These are phyloP conservation scores for Dinoponera quadriceps DNA, from an alignment of 1,140 invertebrate species.

Conservation along the genomic window DNA sequence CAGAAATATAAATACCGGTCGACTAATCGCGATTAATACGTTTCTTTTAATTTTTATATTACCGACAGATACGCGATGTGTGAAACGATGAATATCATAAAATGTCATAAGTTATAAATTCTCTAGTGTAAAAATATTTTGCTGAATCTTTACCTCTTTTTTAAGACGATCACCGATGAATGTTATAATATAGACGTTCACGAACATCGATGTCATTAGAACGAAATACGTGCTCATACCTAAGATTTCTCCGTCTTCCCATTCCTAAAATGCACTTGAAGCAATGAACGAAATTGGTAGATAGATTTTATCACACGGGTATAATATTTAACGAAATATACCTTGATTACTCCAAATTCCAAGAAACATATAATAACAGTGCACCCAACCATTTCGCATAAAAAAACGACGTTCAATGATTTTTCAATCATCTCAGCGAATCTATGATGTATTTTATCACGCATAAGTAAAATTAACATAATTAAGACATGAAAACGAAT, in stretches of 20 bases:
- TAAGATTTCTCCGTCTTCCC: conserved; percentile 75
- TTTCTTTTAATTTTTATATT: conserved; percentile 1
- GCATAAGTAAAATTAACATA: background rate
- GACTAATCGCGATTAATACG: background rate
- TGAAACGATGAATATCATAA: too few species aligned
- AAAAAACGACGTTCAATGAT: conserved; percentile 79
- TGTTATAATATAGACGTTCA: conserved; percentile 79
- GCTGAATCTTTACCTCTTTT: conserved; percentile 72
- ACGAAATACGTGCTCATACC: conserved; percentile 76
- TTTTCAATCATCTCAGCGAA: conserved; percentile 80
- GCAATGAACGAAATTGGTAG: background rate
- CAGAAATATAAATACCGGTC: background rate
- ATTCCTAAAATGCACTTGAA: conserved; percentile 73
- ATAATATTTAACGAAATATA: conserved; percentile 31
- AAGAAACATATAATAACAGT: conserved; percentile 83
- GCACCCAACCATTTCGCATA: conserved; percentile 81
- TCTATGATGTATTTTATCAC: conserved; percentile 66
- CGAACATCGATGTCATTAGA: conserved; percentile 78
- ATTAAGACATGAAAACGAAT: background rate
- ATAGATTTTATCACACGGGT: background rate
- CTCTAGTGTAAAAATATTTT: background rate
- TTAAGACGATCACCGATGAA: conserved; percentile 79
- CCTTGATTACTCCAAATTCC: conserved; percentile 80
- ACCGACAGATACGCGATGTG: background rate
- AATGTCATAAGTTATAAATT: background rate